Base-by-base conservation (phyloP, 2,888 invertebrate species). In the Tipula confusa region DNA sequence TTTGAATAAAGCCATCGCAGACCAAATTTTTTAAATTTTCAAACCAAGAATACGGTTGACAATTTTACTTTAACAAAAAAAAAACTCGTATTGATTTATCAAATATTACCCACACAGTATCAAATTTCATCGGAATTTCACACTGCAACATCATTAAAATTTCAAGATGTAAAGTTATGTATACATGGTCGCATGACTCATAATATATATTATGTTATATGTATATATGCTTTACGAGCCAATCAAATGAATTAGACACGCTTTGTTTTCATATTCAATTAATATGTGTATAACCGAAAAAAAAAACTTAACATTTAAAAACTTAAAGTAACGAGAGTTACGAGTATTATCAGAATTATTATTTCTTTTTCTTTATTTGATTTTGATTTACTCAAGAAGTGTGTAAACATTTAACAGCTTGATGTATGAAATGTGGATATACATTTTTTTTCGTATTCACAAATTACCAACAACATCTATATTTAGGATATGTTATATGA, bases 191-290 rank as follows among this genome's bases (percentile, higher is more conserved):
- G 6, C 3, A 48, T 24, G 48, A 64, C 1, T 64, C 24, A 24
- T 64, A n/a, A n/a, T n/a, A n/a, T n/a, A n/a, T n/a, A n/a, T n/a
- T n/a, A n/a, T n/a, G n/a, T n/a, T n/a, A n/a, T n/a, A n/a, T n/a
- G n/a, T n/a, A 15, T 43, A 15, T 18, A 24, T 24, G 64, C 9
- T 64, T 64, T 64, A 64, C 64, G 64, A 64, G 64, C 24, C 24
- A 64, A 64, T 64, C 64, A 64, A 64, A 64, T 64, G 24, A 64
- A 64, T 64, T 64, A 64, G 64, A 64, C 64, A 64, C 64, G 64
- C 64, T 64, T 64, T 64, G 64, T 64, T 64, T 64, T 64, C 64
- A 64, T 64, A 64, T 64, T 64, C 64, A 64, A 64, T 64, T 64
- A 64, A 64, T 64, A 64, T 18, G 64, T 18, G 64, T 64, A 24